Base-by-base conservation (phyloP, 2,888 invertebrate genomes). In the Ellobium chinense region DNA sequence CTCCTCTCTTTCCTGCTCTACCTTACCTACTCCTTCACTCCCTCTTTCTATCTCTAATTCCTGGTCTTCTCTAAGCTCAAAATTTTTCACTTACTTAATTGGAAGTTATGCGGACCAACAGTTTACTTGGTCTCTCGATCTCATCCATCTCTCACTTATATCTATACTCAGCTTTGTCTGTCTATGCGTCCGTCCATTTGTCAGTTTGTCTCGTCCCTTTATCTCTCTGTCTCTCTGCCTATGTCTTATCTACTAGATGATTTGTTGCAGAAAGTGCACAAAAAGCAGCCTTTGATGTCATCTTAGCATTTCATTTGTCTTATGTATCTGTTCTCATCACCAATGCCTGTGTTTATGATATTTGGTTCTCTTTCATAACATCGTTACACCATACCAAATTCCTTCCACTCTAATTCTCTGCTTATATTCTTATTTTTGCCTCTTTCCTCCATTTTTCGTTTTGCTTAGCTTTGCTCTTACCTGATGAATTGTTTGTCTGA, bases 201-300 rank as follows among this genome's bases (percentile, higher is more conserved):
- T 65, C 65, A 27, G 12, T 65, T n/a, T 65, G 12, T 65, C 34
- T 31, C 24, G 5, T 65, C 31, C 31, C 18, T 34, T 31, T 65
- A 24, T 65, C 65, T 65, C 27, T 73, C 70, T 39, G 21, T 70
- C 70, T 70, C 39, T 39, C 70, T 37, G 12, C 9, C 2, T 73
- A 21, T 36, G 1, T 56, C 31, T 27, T 5, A 14, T 21, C 56
- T 31, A n/a, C n/a, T 18, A 12, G 29, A 7, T n/a, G 31, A 27
- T 34, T 34, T 34, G 7, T 34, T 31, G 31, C n/a, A 14, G 12
- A 12, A 9, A n/a, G n/a, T n/a, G n/a, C n/a, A n/a, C n/a, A n/a
- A n/a, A n/a, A n/a, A n/a, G n/a, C n/a, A n/a, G n/a, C n/a, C 60
- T 60, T 31, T 34, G 39, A 27, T 46, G 27, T 36, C 21, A 34